Percentiles rank a stretch among this genome's conserved stretches.
Conservation (phyloP, 2,888 invertebrate species). For the Rapana venosa region DNA sequence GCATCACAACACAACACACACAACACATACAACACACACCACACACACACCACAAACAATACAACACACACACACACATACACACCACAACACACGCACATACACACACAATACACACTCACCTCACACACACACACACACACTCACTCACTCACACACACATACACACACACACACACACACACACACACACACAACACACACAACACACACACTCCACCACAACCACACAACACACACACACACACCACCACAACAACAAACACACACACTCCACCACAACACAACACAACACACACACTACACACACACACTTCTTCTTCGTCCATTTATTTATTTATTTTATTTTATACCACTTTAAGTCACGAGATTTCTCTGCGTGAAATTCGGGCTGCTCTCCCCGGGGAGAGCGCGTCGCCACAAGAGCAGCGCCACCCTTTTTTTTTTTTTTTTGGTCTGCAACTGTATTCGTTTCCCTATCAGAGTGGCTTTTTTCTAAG, state of each 20-base stretch:
- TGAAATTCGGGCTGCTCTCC: too few species aligned
- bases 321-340: too few species aligned
- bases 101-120: neutral
- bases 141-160: neutral
- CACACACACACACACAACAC: constrained; percentile 5
- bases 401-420: too few species aligned
- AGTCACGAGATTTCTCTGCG: too few species aligned
- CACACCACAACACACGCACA: neutral
- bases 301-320: neutral
- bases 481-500: too few species aligned
- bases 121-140: neutral
- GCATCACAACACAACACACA: neutral
- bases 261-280: constrained; percentile 15
- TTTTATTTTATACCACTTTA: too few species aligned
- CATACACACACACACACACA: constrained; percentile 15
- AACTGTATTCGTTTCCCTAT: too few species aligned
- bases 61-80: too few species aligned
- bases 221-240: neutral
- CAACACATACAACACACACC: neutral
- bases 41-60: neutral
- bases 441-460: too few species aligned
- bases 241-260: neutral
- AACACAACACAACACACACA: neutral
- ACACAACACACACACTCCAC: neutral
- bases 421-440: too few species aligned